A percentile compares a stretch with the other conserved stretches of the same genome.
phyloP scores from a whole-genome alignment of 2,797 vertebrate species.

The Pseudochromis fuscus region DNA sequence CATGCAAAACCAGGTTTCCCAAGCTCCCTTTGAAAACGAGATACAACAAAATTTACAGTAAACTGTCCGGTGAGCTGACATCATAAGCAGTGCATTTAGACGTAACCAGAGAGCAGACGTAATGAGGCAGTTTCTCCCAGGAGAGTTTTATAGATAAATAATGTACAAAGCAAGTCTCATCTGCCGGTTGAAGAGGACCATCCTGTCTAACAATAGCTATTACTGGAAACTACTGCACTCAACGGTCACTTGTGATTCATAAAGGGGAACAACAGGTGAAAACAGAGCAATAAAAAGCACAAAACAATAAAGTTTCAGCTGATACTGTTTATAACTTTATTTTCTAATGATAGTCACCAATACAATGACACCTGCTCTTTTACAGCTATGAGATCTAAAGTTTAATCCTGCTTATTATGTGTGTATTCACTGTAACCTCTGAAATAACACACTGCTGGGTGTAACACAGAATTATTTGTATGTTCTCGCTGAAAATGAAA shows the following conservation, averaged over 20 bases:
- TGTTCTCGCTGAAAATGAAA: background rate
- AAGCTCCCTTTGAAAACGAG: background rate
- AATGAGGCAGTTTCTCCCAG: background rate
- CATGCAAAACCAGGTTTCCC: background rate
- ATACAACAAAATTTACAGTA: background rate
- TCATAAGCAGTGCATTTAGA: background rate
- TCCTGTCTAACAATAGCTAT: background rate
- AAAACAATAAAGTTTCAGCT: background rate
- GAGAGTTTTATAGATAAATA: background rate
- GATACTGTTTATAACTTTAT: no score
- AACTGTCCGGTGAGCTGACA: background rate
- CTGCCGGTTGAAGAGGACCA: background rate
- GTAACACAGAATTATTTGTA: conserved; percentile 19
- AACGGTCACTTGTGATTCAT: conserved; percentile 3
- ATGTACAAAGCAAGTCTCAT: background rate
- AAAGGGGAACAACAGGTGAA: background rate
- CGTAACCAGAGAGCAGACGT: conserved; percentile 8
- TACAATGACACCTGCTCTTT: background rate
- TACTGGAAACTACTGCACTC: background rate
- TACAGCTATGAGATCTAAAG: background rate
- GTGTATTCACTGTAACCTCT: conserved; percentile 14
- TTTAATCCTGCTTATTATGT: background rate
- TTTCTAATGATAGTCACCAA: no score
- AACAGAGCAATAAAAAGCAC: background rate
- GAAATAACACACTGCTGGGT: conserved; percentile 13